Evolutionary conservation across 2,113 vertebrate genomes (phyloP).

Genomic region (Sclerurus mexicanus): DNA sequence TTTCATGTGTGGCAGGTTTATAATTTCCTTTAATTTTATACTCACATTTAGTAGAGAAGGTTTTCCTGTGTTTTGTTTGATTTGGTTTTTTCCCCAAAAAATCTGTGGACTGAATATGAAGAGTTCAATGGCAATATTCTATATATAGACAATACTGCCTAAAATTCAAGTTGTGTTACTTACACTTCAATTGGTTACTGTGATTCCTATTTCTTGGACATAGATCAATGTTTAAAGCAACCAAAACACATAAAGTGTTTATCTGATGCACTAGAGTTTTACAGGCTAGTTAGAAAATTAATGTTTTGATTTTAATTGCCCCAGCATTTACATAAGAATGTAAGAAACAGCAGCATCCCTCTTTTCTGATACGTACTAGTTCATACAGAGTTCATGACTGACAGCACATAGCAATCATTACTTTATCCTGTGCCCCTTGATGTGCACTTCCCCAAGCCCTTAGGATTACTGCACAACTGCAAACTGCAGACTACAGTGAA

Average conservation of each 20-base stretch:
- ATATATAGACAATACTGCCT: background rate
- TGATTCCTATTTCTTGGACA: background rate
- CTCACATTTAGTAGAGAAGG: background rate
- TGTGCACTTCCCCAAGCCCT: background rate
- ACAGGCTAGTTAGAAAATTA: background rate
- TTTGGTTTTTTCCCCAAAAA: background rate
- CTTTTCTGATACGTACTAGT: background rate
- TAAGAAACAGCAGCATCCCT: background rate
- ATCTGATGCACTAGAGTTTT: background rate
- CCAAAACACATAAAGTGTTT: background rate
- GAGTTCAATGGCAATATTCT: background rate
- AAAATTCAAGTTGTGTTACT: background rate
- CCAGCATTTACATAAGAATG: background rate
- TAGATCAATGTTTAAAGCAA: background rate
- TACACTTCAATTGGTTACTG: background rate
- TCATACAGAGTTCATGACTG: background rate
- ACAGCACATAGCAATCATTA: background rate
- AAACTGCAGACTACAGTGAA: background rate
- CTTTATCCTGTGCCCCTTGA: background rate
- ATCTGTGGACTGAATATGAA: background rate
- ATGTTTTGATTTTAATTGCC: background rate
- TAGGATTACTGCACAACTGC: background rate
- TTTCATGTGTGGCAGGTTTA: background rate
- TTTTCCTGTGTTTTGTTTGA: background rate
- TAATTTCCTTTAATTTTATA: background rate